Evolutionary conservation across 2,797 vertebrate genomes (phyloP).

Genomic region (Anguilla anguilla): DNA sequence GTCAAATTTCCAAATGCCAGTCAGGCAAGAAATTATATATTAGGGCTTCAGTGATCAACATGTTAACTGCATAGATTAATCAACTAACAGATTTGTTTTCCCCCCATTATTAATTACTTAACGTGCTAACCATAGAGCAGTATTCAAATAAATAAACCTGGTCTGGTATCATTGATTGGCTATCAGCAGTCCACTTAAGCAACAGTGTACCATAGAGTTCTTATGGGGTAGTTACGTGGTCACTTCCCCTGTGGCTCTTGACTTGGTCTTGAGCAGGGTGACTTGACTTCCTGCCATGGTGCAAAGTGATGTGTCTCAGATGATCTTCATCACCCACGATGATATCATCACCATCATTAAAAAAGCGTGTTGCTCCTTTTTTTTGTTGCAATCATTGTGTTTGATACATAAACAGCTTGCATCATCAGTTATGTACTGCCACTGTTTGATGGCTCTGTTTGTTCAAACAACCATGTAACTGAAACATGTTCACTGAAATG

Average conservation of each 20-base stretch:
- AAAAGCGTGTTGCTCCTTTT: background rate
- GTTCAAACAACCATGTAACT: background rate
- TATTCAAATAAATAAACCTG: too few species aligned
- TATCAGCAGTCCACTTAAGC: background rate
- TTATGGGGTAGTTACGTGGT: background rate
- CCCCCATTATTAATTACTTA: too few species aligned
- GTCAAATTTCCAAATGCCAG: too few species aligned
- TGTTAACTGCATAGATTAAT: too few species aligned
- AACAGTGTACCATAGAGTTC: background rate
- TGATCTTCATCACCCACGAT: background rate
- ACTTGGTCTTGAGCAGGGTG: too few species aligned
- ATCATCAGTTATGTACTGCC: background rate
- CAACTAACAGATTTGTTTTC: too few species aligned
- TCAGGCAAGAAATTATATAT: too few species aligned
- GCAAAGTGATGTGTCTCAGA: background rate
- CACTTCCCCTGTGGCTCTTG: background rate
- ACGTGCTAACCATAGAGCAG: too few species aligned
- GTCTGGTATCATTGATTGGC: too few species aligned
- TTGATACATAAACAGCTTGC: background rate
- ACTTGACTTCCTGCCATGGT: too few species aligned
- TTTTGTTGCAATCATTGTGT: background rate
- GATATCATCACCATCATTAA: background rate
- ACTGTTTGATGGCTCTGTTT: background rate
- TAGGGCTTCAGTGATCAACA: too few species aligned
- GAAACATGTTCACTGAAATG: too few species aligned